Conservation (phyloP, 2,113 vertebrate species). For the Blennius ocellaris region DNA sequence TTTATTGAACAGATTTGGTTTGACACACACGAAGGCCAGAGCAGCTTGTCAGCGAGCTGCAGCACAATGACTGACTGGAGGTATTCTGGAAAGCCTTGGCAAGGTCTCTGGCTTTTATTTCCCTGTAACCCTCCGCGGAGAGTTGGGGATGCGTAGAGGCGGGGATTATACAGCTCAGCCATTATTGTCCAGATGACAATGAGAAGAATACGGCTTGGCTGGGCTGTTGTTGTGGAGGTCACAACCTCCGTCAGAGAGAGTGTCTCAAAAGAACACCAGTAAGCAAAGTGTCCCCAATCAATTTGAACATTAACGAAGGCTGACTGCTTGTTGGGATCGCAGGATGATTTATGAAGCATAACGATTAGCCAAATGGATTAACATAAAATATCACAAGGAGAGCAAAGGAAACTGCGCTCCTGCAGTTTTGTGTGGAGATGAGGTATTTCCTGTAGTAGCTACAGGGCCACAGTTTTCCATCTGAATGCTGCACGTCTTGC, state of each 20-base stretch:
- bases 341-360: constrained; percentile 28
- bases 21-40: background rate
- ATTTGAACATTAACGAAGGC: constrained; percentile 30
- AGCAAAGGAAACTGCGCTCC: constrained; percentile 7
- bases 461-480: constrained; percentile 24
- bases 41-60: constrained; percentile 23
- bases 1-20: constrained; percentile 21
- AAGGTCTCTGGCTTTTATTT: constrained; percentile 54
- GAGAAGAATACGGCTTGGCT: constrained; percentile 62
- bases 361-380: constrained; percentile 8
- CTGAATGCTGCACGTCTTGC: constrained; percentile 32
- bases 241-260: constrained; percentile 19
- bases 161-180: constrained; percentile 58
- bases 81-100: constrained; percentile 41
- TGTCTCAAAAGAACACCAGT: constrained; percentile 26
- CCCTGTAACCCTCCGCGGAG: constrained; percentile 50
- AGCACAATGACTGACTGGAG: constrained; percentile 31
- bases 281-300: constrained; percentile 31
- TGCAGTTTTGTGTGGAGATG: constrained; percentile 23
- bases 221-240: constrained; percentile 51
- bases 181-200: constrained; percentile 59
- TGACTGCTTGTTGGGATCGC: constrained; percentile 10
- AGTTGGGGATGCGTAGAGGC: constrained; percentile 42
- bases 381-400: background rate
- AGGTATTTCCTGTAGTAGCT: constrained; percentile 12